A percentile compares a stretch with the other conserved stretches of the same genome.
Evolutionary conservation across 2,113 vertebrate species (phyloP).

Genomic region (Vireo altiloquus): DNA sequence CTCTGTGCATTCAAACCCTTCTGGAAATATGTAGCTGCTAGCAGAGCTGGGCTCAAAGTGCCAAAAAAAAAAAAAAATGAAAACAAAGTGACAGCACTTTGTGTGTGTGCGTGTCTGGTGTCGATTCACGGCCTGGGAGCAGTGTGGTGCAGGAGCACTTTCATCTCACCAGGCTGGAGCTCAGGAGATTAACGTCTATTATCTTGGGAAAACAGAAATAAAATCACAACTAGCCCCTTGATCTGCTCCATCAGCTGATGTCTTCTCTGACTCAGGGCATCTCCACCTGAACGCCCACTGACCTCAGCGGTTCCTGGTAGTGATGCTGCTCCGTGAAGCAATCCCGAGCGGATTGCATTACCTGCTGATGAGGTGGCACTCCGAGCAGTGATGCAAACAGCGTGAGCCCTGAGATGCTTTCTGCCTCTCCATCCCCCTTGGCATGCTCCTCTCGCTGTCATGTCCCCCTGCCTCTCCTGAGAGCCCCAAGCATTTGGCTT

Average conservation of each 20-base stretch:
- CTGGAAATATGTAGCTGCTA: background rate
- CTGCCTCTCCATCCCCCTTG: background rate
- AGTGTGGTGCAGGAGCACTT: background rate
- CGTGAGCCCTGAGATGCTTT: background rate
- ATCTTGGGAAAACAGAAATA: background rate
- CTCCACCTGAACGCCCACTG: constrained; percentile 50
- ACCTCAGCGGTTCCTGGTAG: constrained; percentile 33
- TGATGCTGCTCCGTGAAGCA: constrained; percentile 33
- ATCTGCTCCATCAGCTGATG: constrained; percentile 17
- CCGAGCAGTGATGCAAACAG: background rate
- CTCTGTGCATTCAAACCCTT: background rate
- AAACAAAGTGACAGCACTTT: background rate
- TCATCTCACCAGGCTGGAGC: background rate
- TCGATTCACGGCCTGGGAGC: background rate
- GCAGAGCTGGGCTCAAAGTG: background rate
- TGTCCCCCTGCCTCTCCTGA: background rate
- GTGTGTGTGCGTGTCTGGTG: background rate
- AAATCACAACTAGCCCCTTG: background rate
- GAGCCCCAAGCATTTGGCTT: background rate
- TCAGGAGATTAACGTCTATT: background rate
- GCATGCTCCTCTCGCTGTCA: background rate
- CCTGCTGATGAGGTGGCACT: constrained; percentile 6
- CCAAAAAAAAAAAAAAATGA: background rate
- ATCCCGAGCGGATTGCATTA: background rate
- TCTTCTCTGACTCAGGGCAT: constrained; percentile 46